phyloP scores from a whole-genome alignment of 2,888 invertebrate genomes.

The Lottia scabra region DNA sequence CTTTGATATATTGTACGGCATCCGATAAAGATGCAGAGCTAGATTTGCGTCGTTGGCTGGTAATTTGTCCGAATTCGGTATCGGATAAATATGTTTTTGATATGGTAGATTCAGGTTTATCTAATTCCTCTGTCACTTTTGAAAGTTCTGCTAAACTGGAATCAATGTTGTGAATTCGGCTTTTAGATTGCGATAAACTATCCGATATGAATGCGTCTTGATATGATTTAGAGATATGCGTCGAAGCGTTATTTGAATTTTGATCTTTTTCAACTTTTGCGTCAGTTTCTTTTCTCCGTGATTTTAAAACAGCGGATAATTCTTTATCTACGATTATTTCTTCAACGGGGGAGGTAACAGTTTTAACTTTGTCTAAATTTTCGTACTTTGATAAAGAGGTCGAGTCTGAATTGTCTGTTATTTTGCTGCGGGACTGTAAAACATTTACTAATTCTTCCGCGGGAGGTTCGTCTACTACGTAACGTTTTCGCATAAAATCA shows the following conservation, averaged over 20 bases:
- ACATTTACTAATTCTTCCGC: conserved; percentile 77
- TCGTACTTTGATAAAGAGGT: conserved; percentile 32
- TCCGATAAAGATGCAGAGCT: conserved; percentile 32
- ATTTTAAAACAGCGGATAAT: conserved; percentile 42
- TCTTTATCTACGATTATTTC: conserved; percentile 46
- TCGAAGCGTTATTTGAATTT: not conserved
- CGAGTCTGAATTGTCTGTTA: conserved; percentile 42
- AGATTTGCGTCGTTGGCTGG: not conserved
- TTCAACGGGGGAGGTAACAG: conserved; percentile 30
- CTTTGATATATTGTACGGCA: conserved; percentile 40
- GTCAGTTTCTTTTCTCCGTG: conserved; percentile 47
- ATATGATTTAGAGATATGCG: not conserved
- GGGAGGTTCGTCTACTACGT: conserved; percentile 75
- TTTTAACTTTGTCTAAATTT: conserved; percentile 26
- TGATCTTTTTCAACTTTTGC: conserved; percentile 28
- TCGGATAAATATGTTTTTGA: not conserved
- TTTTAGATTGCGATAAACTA: conserved; percentile 28
- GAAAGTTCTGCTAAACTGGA: conserved; percentile 40
- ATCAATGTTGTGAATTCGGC: conserved; percentile 39
- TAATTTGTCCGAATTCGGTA: not conserved
- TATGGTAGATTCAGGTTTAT: conserved; percentile 24
- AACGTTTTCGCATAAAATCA: conserved; percentile 46
- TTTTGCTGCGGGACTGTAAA: conserved; percentile 71
- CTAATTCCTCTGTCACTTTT: conserved; percentile 35
- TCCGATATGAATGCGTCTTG: conserved; percentile 13